A percentile compares a stretch with the other conserved stretches of the same genome.
Conservation (phyloP, 1,140 invertebrate genomes). For the Pectinophora gossypiella region DNA sequence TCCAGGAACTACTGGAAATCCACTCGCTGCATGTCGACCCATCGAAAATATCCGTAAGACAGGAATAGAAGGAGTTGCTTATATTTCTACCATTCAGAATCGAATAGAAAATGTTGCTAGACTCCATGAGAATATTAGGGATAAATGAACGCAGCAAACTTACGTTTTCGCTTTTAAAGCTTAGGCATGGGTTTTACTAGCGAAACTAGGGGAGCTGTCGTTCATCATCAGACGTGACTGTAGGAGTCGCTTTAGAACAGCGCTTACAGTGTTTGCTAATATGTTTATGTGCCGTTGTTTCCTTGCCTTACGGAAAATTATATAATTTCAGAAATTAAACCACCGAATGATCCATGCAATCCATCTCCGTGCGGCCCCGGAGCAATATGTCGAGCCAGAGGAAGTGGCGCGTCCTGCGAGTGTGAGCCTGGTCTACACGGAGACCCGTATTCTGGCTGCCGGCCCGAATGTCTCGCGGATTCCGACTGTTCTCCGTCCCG, state of each 20-base stretch:
- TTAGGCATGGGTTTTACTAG: conserved; percentile 72
- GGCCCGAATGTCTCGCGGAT: conserved; percentile 86
- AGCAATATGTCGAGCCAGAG: conserved; percentile 79
- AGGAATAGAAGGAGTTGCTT: conserved; percentile 61
- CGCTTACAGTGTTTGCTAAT: conserved; percentile 53
- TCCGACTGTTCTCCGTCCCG: conserved; percentile 86
- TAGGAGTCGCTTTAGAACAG: conserved; percentile 23
- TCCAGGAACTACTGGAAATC: conserved; percentile 74
- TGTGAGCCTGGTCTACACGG: conserved; percentile 83
- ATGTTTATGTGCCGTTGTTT: background rate
- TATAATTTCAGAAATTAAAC: conserved; percentile 54
- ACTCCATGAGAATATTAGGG: background rate
- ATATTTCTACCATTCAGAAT: conserved; percentile 14
- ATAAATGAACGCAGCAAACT: conserved; percentile 25
- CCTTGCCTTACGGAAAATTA: background rate
- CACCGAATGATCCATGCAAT: conserved; percentile 84
- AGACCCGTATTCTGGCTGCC: conserved; percentile 83
- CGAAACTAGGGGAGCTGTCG: conserved; percentile 44
- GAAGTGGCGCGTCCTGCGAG: conserved; percentile 80
- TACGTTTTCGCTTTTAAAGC: conserved; percentile 64
- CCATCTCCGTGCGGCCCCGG: conserved; percentile 86
- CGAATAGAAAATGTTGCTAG: background rate
- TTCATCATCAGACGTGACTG: conserved; percentile 14
- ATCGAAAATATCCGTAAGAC: conserved; percentile 64
- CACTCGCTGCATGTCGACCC: conserved; percentile 76